phyloP scores from a whole-genome alignment of 2,113 vertebrate species.

The Gobio gobio region DNA sequence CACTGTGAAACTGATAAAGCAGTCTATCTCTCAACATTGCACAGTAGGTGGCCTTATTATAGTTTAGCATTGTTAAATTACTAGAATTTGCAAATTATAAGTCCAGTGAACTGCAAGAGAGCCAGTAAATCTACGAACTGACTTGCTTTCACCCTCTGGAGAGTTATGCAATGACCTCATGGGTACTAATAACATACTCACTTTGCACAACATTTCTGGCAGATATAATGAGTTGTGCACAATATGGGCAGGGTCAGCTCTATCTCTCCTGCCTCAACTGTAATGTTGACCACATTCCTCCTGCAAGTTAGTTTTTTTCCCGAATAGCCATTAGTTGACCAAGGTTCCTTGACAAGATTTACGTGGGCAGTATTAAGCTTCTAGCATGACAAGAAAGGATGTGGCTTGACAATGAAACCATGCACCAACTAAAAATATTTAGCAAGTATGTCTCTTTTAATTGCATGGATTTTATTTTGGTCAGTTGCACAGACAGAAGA shows the following conservation, averaged over 20 bases:
- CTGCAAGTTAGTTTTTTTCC: background rate
- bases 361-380: constrained; percentile 8
- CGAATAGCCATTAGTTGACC: constrained; percentile 32
- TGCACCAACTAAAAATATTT: constrained; percentile 12
- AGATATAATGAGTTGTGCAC: constrained; percentile 29
- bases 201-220: constrained; percentile 18
- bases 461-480: constrained; percentile 12
- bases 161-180: constrained; percentile 32
- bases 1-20: background rate
- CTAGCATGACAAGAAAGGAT: background rate
- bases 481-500: background rate
- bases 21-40: background rate
- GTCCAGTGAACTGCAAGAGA: background rate
- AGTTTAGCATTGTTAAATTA: constrained; percentile 6
- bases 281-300: constrained; percentile 20
- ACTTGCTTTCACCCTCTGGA: background rate
- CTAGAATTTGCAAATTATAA: background rate
- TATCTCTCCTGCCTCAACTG: background rate
- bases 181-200: constrained; percentile 15
- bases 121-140: background rate
- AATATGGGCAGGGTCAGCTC: constrained; percentile 13
- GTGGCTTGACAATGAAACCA: background rate
- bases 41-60: background rate
- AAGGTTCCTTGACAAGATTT: constrained; percentile 20
- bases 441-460: background rate